Base-by-base conservation (phyloP, 2,888 invertebrate species). In the Noctua comes region DNA sequence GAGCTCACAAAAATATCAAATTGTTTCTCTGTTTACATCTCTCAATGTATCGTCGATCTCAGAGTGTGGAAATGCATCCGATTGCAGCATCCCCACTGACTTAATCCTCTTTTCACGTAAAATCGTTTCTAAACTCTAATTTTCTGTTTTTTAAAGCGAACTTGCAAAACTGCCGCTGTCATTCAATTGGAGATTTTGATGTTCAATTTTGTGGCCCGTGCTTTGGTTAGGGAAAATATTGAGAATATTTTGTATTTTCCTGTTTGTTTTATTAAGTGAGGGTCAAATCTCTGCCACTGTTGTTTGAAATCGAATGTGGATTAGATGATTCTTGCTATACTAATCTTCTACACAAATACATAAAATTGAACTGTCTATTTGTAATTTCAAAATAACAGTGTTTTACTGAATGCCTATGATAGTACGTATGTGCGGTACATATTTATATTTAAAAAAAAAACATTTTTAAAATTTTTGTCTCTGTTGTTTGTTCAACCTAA, bases 101-200 rank as follows among this genome's bases (percentile, higher is more conserved):
- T 85, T 89, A 90, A 91, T 91, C 90, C 88, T 86, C 90, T 91
- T 88, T 91, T 86, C 79, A 68, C 85, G 79, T 87, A 80, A 86
- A 88, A 89, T 88, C 86, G 79, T 83, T 89, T 54, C 81, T 40
- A 77, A 86, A 76, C 77, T 83, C 81, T 83, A 82, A 84, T 85
- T 82, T 73, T 81, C 74, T 62, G 76, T 89, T 88, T 89, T 89
- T 84, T 76, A 80, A 68, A 64, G 80, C 62, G 71, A 84, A 83
- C 72, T 81, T 75, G 70, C 69, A 69, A 82, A 86, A 71, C 79
- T 70, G 83, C n/a, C 76, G 51, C 59, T 57, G 40, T 70, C 83
- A 59, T 76, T 82, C 71, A 46, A 73, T 79, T 73, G 43, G 24
- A 31, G 31, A 31, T 75, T 77, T 40, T 78, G n/a, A 62, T n/a